Base-by-base conservation (phyloP, 2,113 vertebrate genomes). In the Prionailurus viverrinus region DNA sequence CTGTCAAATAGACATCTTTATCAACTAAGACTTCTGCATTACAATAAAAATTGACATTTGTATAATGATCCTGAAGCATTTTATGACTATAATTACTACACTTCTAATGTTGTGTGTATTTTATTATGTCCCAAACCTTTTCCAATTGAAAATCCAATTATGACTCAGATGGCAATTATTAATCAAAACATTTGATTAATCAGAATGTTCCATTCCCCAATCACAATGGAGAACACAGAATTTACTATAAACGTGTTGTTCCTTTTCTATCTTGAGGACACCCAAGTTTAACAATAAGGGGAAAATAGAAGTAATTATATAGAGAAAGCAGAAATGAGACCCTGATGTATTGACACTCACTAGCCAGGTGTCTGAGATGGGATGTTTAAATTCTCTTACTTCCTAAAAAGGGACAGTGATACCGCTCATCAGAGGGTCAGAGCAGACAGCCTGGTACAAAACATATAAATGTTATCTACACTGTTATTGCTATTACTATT, bases 41-140 rank as follows among this genome's bases (percentile, higher is more conserved):
- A 80, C 61, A 92, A 94, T 97, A 97, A 98, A 96, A 95, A 97
- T 73, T 87, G 95, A 73, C 93, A 96, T 96, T 88, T 93, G 29
- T 91, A 53, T 97, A 96, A 94, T 84, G 65, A 15, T 68, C 69
- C 74, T 68, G 53, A 96, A 96, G 78, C 29, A 73, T 96, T 95
- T 97, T 97, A 97, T 95, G 87, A 82, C 73, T 71, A 29, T 45
- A 78, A 94, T 93, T 63, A 68, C 86, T 94, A 31, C 58, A 80
- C 16, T 88, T 94, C 48, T 95, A 93, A 93, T 58, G 39, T 79
- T 76, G 41, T 83, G 0, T 78, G 36, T 69, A n/a, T 91, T 97
- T 96, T 88, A 95, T 86, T 87, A 95, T 83, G 76, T 88, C 11
- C 14, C 63, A 96, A 48, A 78, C 33, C 53, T 97, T 88, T 88